Evolutionary conservation across 1,140 invertebrate species (phyloP).

Genomic region (Drosophila murphyi): DNA sequence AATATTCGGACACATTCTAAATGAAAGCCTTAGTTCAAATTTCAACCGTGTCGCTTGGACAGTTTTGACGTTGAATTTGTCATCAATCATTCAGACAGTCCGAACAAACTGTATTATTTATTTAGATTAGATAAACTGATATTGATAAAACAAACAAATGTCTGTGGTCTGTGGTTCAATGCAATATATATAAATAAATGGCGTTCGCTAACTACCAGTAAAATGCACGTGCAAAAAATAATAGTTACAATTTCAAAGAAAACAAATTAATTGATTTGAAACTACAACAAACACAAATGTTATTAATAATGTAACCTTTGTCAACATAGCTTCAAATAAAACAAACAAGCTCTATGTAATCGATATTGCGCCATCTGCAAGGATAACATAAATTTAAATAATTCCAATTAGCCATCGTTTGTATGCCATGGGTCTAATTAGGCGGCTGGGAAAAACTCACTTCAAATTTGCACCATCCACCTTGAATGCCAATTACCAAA

Average conservation of each 20-base stretch:
- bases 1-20: no score
- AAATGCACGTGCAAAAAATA: neutral
- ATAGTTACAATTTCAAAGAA: no score
- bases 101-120: neutral
- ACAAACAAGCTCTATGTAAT: neutral
- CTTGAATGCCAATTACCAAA: conserved; percentile 52
- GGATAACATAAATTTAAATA: conserved; percentile 4
- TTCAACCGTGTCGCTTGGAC: neutral
- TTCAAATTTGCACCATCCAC: conserved; percentile 21
- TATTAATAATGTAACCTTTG: no score
- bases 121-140: neutral
- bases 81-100: neutral
- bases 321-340: neutral
- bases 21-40: neutral
- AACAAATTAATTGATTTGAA: no score
- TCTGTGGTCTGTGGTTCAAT: neutral
- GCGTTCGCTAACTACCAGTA: neutral
- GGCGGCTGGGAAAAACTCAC: conserved; percentile 41
- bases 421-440: conserved; percentile 46
- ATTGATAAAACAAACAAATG: neutral
- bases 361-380: neutral
- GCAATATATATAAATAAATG: neutral
- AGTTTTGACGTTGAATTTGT: neutral
- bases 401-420: conserved; percentile 69
- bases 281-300: neutral